Evolutionary conservation across 2,113 vertebrate genomes (phyloP).

Genomic region (Collichthys lucidus): DNA sequence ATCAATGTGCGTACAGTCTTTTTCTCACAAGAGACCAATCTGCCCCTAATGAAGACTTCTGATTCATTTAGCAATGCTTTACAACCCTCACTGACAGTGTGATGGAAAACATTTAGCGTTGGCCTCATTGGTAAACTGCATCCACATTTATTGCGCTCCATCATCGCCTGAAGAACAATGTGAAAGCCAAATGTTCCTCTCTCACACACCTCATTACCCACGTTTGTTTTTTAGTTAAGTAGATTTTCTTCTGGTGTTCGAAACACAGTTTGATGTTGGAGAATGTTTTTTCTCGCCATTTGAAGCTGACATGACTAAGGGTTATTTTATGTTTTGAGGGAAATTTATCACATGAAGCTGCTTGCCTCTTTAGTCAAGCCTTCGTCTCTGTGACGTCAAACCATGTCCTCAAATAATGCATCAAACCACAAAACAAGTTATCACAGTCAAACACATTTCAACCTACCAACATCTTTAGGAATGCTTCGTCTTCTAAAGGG

Average conservation of each 20-base stretch:
- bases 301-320: slow-evolving; percentile 13
- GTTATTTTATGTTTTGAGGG: slow-evolving; percentile 23
- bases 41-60: slow-evolving; percentile 69
- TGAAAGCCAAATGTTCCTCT: slow-evolving; percentile 16
- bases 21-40: slow-evolving; percentile 56
- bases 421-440: slow-evolving; percentile 45
- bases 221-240: slow-evolving; percentile 64
- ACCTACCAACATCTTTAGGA: not conserved
- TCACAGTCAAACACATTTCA: slow-evolving; percentile 58
- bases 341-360: slow-evolving; percentile 12
- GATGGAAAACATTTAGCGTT: slow-evolving; percentile 54
- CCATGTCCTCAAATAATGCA: slow-evolving; percentile 19
- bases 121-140: slow-evolving; percentile 49
- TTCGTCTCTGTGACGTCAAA: slow-evolving; percentile 35
- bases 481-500: slow-evolving; percentile 31
- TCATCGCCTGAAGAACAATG: slow-evolving; percentile 51
- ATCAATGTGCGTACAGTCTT: slow-evolving; percentile 63
- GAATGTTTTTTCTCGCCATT: not conserved
- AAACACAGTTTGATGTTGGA: slow-evolving; percentile 34
- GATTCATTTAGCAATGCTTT: slow-evolving; percentile 67
- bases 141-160: slow-evolving; percentile 66
- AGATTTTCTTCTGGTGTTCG: slow-evolving; percentile 39
- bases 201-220: slow-evolving; percentile 69
- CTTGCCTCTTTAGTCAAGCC: slow-evolving; percentile 10
- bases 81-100: slow-evolving; percentile 27